Percentiles rank a stretch among this genome's conserved stretches.
phyloP scores from a whole-genome alignment of 2,888 invertebrate genomes.

The Erebia aethiops region DNA sequence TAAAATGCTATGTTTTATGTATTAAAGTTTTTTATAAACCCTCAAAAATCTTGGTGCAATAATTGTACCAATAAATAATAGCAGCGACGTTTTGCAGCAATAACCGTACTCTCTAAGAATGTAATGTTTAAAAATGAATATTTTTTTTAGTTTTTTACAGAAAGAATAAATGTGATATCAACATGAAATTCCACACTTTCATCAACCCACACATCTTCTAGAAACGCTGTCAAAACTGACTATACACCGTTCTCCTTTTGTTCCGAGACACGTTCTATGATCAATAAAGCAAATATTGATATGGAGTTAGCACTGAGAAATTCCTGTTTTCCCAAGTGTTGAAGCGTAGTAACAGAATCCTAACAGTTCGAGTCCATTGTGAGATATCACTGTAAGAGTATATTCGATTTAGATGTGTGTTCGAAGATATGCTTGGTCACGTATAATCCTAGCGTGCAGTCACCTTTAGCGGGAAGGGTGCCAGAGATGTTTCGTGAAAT shows the following conservation, averaged over 20 bases:
- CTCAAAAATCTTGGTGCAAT: no score
- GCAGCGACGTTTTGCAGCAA: no score
- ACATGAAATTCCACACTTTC: background rate
- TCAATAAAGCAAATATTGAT: slow-evolving; percentile 20
- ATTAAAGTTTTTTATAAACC: no score
- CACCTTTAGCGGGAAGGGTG: slow-evolving; percentile 43
- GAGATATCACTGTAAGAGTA: slow-evolving; percentile 18
- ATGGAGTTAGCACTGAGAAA: slow-evolving; percentile 10
- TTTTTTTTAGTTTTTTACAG: no score
- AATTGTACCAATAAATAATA: no score
- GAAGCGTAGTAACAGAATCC: slow-evolving; percentile 17
- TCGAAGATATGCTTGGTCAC: slow-evolving; percentile 37
- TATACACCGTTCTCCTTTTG: background rate
- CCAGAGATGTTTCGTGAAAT: slow-evolving; percentile 43
- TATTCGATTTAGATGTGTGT: slow-evolving; percentile 26
- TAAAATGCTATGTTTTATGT: no score
- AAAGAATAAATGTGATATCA: no score
- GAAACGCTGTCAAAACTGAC: background rate
- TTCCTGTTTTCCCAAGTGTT: slow-evolving; percentile 18
- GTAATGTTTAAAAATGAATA: no score
- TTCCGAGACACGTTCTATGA: slow-evolving; percentile 6
- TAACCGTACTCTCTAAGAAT: no score
- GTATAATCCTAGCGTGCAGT: slow-evolving; percentile 41
- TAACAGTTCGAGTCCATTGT: slow-evolving; percentile 20
- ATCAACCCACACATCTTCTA: background rate